These are phyloP conservation scores for Gymnarchus niloticus DNA, from an alignment of 2,113 vertebrate species.

Conservation along the genomic window DNA sequence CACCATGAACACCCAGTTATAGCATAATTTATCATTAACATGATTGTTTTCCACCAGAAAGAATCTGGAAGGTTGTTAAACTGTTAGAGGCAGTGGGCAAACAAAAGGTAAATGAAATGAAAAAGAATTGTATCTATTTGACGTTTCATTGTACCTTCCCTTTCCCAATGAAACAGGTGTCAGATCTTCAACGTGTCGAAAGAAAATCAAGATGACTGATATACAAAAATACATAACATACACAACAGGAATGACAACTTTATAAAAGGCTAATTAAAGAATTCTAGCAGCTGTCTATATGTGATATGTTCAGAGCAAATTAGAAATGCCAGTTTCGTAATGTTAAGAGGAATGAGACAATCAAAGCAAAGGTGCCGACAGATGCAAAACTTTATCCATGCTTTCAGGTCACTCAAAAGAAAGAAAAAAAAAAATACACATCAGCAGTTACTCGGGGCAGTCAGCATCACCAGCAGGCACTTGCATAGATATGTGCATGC, in stretches of 20 bases:
- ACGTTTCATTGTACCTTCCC: not conserved
- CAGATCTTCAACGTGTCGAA: not conserved
- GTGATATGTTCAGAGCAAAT: not conserved
- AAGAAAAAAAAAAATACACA: slow-evolving; percentile 56
- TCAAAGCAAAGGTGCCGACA: slow-evolving; percentile 62
- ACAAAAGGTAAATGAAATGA: not conserved
- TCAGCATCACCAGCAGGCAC: slow-evolving; percentile 41
- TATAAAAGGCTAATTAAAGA: not conserved
- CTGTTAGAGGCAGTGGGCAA: not conserved
- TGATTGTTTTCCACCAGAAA: not conserved
- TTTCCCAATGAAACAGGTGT: not conserved
- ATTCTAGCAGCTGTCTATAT: not conserved
- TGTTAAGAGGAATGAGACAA: slow-evolving; percentile 31
- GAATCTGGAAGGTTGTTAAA: slow-evolving; percentile 1
- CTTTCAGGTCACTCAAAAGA: slow-evolving; percentile 54
- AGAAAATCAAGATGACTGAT: not conserved
- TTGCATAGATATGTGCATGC: slow-evolving; percentile 89
- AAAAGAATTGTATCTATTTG: not conserved
- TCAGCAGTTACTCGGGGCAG: not conserved
- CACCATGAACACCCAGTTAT: not conserved
- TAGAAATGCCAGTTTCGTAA: not conserved
- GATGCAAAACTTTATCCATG: slow-evolving; percentile 56
- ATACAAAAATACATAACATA: not conserved
- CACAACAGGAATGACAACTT: not conserved
- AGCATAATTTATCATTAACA: not conserved